Conservation (phyloP, 2,888 invertebrate species). For the Drosophila kambysellisi region DNA sequence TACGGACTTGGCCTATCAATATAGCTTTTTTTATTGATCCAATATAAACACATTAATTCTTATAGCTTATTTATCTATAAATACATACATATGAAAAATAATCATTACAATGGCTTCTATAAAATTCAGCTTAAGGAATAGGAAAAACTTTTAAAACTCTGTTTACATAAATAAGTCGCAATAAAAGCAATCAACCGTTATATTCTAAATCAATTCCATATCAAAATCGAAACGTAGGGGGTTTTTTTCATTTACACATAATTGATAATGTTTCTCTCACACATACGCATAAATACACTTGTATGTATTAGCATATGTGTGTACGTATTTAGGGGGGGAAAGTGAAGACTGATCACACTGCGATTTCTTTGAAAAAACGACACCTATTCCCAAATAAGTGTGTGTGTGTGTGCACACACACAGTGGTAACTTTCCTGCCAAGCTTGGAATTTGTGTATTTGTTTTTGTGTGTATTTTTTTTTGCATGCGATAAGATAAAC, state of each 20-base stretch:
- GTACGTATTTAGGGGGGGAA: not conserved
- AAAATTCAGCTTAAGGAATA: not conserved
- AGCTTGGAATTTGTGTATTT: slow-evolving; percentile 31
- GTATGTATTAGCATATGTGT: not conserved
- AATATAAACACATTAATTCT: not conserved
- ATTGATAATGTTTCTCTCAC: slow-evolving; percentile 24
- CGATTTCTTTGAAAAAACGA: slow-evolving; percentile 5
- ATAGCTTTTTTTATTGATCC: not conserved
- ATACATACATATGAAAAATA: not conserved
- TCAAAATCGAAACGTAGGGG: slow-evolving; percentile 18
- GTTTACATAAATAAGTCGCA: slow-evolving; percentile 7
- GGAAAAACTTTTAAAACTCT: not conserved
- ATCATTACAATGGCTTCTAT: not conserved
- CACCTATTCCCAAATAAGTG: slow-evolving; percentile 5
- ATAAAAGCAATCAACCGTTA: slow-evolving; percentile 4
- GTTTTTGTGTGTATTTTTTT: slow-evolving; percentile 31
- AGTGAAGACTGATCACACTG: slow-evolving; percentile 11
- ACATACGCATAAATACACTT: not conserved
- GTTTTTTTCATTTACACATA: slow-evolving; percentile 47
- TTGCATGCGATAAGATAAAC: slow-evolving; percentile 68
- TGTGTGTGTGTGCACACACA: slow-evolving; percentile 13
- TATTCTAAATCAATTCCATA: slow-evolving; percentile 45
- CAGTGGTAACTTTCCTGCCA: slow-evolving; percentile 27
- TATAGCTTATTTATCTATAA: not conserved
- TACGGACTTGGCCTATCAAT: not conserved